phyloP scores from a whole-genome alignment of 2,888 invertebrate genomes.

The Nineta flava region DNA sequence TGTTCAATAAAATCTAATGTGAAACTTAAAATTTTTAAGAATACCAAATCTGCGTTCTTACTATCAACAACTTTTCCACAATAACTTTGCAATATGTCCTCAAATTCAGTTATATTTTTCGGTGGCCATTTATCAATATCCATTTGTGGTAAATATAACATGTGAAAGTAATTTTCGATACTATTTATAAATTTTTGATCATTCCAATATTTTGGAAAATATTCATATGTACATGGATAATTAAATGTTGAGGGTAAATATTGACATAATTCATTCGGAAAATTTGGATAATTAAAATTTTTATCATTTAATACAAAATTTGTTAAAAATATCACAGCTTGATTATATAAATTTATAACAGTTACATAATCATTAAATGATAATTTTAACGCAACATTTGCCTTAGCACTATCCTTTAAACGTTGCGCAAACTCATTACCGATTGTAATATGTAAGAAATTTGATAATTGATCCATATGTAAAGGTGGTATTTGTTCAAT shows the following conservation, averaged over 20 bases:
- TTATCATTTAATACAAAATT: slow-evolving; percentile 41
- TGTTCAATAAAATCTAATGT: slow-evolving; percentile 22
- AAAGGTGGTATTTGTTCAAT: slow-evolving; percentile 33
- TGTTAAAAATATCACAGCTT: slow-evolving; percentile 43
- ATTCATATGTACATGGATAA: slow-evolving; percentile 47
- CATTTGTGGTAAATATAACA: slow-evolving; percentile 37
- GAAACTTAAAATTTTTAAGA: slow-evolving; percentile 31
- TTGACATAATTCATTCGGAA: slow-evolving; percentile 45
- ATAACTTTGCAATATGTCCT: slow-evolving; percentile 32
- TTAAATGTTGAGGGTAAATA: slow-evolving; percentile 33
- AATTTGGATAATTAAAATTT: slow-evolving; percentile 39
- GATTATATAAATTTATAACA: slow-evolving; percentile 48
- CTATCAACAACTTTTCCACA: slow-evolving; percentile 35
- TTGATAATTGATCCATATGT: slow-evolving; percentile 38
- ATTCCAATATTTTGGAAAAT: slow-evolving; percentile 46
- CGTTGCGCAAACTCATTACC: slow-evolving; percentile 46
- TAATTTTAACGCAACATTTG: slow-evolving; percentile 26
- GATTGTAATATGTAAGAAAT: slow-evolving; percentile 37
- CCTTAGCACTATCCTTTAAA: slow-evolving; percentile 27
- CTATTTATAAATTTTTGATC: slow-evolving; percentile 30
- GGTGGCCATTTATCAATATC: slow-evolving; percentile 28
- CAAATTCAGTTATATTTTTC: slow-evolving; percentile 26
- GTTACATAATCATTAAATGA: slow-evolving; percentile 38
- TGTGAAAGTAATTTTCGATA: slow-evolving; percentile 35
- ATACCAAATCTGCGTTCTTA: slow-evolving; percentile 30